Percentiles rank a stretch among this genome's conserved stretches.
Conservation (phyloP, 2,888 invertebrate species). For the Andricus curvator region DNA sequence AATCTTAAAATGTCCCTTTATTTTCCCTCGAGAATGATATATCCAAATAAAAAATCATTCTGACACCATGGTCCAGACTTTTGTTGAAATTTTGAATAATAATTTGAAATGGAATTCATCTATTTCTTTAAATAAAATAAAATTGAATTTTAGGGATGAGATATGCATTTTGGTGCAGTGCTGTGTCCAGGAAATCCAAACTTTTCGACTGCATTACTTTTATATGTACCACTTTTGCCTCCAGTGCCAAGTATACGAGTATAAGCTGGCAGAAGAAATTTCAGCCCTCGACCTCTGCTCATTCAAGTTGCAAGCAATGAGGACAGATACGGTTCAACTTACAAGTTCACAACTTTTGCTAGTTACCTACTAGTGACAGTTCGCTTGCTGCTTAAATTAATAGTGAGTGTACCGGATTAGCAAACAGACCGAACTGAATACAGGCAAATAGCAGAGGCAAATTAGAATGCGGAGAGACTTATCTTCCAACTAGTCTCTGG, state of each 20-base stretch:
- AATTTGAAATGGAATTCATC: too few relatives aligned
- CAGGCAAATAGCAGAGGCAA: background rate
- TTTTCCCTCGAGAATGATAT: too few relatives aligned
- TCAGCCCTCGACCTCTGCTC: conserved; percentile 22
- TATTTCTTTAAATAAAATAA: background rate
- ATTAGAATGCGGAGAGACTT: conserved; percentile 18
- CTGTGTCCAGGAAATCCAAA: conserved; percentile 8
- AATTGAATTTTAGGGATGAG: background rate
- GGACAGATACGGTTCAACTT: conserved; percentile 20
- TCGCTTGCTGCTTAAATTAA: conserved; percentile 31
- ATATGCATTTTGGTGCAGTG: conserved; percentile 17
- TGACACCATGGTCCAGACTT: too few relatives aligned
- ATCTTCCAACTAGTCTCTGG: background rate
- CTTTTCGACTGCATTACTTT: conserved; percentile 32
- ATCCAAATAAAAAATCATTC: too few relatives aligned
- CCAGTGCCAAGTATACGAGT: conserved; percentile 29
- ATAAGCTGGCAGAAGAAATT: conserved; percentile 36
- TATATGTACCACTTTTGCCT: background rate
- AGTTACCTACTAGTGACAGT: conserved; percentile 4
- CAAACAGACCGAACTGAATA: conserved; percentile 20
- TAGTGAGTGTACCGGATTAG: conserved; percentile 21
- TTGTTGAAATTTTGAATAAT: too few relatives aligned
- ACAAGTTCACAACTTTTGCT: conserved; percentile 33
- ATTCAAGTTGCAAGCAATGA: conserved; percentile 27
- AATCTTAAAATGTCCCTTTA: too few relatives aligned